Evolutionary conservation across 2,113 vertebrate species (phyloP).

Genomic region (Malurus elegans): DNA sequence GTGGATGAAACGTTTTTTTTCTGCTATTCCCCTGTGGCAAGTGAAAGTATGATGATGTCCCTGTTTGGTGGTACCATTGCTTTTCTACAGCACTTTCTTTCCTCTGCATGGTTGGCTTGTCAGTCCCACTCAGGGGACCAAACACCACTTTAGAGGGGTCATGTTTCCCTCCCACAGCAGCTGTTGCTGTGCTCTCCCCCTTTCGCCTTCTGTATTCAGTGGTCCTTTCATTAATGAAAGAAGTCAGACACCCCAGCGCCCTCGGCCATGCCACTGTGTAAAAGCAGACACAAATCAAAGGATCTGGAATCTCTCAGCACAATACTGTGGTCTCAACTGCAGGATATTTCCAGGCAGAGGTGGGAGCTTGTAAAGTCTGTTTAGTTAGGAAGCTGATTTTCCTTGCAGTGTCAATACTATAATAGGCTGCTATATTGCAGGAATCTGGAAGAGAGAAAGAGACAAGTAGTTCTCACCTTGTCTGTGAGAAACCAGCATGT

Average conservation of each 20-base stretch:
- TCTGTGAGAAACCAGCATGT: not conserved
- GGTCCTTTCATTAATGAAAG: not conserved
- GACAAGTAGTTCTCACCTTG: not conserved
- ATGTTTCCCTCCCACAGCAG: not conserved
- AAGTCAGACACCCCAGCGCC: not conserved
- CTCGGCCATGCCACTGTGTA: not conserved
- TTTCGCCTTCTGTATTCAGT: not conserved
- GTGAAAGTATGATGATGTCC: not conserved
- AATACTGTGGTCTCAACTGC: not conserved
- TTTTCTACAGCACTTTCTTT: not conserved
- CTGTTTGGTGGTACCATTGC: not conserved
- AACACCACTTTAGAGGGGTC: not conserved
- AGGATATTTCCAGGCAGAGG: not conserved
- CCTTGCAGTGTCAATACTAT: not conserved
- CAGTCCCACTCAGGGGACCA: not conserved
- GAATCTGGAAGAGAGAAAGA: not conserved
- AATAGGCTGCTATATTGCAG: not conserved
- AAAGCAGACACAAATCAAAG: not conserved
- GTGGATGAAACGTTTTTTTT: not conserved
- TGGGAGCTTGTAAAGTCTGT: not conserved
- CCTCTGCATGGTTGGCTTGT: not conserved
- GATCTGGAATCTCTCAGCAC: not conserved
- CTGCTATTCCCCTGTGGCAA: not conserved
- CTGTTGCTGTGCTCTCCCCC: not conserved
- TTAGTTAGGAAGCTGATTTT: not conserved